Evolutionary conservation across 2,888 invertebrate genomes (phyloP), one percentile per base, ranked within the genome.

Genomic region (Tiphia femorata): DNA sequence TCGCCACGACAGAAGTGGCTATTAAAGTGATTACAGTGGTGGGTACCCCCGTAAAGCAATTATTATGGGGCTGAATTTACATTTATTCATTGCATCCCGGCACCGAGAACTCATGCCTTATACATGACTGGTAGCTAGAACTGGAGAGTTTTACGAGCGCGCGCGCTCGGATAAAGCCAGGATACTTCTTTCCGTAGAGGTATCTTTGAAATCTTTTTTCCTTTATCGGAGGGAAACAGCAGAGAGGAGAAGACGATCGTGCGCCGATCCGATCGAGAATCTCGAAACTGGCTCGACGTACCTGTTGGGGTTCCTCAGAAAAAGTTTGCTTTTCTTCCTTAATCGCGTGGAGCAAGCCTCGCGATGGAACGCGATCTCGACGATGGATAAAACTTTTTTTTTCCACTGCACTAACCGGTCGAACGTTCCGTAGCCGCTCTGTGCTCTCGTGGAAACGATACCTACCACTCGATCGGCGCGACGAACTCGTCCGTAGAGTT

Each of bases 21-120:
- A 77, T 80, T 80, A 78, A 76, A 79, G 75, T 79, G 76, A 80
- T 80, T 79, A 78, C 72, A 68, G 64, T 65, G 72, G 66, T 75
- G 67, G 72, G 67, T 70, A 68, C 57, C 63, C 62, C 72, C 73
- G 73, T 76, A 73, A 74, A 75, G 79, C 76, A 80, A 78, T 80
- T 80, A 80, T 80, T 77, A 74, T 62, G 67, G 64, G 75, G 65
- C 69, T 67, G 65, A 72, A 80, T 80, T 80, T 78, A 76, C 79
- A 80, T 80, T 79, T 79, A 78, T 79, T 76, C 76, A 79, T 76
- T 70, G 76, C 73, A 64, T 71, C 63, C 43, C 25, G 49, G 38
- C 49, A 54, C 41, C 49, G 41, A 49, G 44, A 47, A 51, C 70
- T 76, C 74, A 74, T 77, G 72, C 68, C 54, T 76, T 76, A 75